Evolutionary conservation across 1,140 invertebrate genomes (phyloP).

Genomic region (Coelopa frigida): DNA sequence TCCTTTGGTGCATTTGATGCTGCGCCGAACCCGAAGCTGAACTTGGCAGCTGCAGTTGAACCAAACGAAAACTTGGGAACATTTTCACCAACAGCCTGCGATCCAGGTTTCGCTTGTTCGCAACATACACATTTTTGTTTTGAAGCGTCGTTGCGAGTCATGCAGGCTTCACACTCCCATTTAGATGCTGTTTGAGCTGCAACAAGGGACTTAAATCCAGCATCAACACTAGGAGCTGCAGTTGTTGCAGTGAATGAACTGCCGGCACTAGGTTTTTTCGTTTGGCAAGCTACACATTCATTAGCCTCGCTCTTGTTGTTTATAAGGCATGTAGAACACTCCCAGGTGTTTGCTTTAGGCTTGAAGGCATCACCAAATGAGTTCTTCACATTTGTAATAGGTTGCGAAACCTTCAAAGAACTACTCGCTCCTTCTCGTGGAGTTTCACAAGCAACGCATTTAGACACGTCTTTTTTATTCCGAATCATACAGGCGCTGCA

Average conservation of each 20-base stretch:
- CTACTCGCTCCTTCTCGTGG: no score
- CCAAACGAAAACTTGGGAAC: constrained; percentile 21
- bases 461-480: no score
- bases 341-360: constrained; percentile 51
- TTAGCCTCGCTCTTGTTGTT: constrained; percentile 49
- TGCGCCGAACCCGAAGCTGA: constrained; percentile 45
- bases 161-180: constrained; percentile 63
- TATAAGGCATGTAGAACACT: constrained; percentile 55
- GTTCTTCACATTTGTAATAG: no score
- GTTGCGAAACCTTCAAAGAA: no score
- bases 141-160: constrained; percentile 54
- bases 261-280: constrained; percentile 29
- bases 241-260: constrained; percentile 15
- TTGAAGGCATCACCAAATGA: constrained; percentile 53
- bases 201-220: constrained; percentile 32
- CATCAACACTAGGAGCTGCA: constrained; percentile 21
- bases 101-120: constrained; percentile 55
- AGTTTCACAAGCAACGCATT: no score
- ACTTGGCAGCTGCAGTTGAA: constrained; percentile 42
- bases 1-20: constrained; percentile 14
- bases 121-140: constrained; percentile 61
- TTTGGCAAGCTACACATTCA: constrained; percentile 51
- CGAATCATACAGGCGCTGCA: no score
- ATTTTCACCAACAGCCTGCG: constrained; percentile 10
- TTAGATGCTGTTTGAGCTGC: constrained; percentile 43